phyloP scores from a whole-genome alignment of 2,888 invertebrate species.

The Mesochorus sp. region DNA sequence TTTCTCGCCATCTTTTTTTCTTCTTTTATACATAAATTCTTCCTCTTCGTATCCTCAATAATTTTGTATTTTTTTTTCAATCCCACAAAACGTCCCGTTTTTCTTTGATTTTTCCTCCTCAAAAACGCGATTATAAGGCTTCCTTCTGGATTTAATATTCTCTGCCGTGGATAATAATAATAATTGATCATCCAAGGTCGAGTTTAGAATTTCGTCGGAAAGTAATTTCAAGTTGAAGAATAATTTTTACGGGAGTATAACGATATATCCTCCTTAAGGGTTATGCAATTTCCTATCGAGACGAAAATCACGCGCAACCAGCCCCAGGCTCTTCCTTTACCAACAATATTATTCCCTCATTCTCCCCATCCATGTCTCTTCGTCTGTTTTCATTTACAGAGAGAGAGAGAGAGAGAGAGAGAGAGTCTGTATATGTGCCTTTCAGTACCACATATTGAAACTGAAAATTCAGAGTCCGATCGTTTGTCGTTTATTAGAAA shows the following conservation, averaged over 20 bases:
- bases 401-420: too few species aligned
- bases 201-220: not conserved
- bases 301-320: conserved; percentile 19
- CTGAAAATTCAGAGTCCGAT: too few species aligned
- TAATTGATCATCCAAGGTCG: too few species aligned
- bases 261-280: conserved; percentile 38
- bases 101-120: too few species aligned
- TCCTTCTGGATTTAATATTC: too few species aligned
- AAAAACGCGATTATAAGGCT: too few species aligned
- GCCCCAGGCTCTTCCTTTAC: conserved; percentile 28
- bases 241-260: not conserved
- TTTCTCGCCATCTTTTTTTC: not conserved
- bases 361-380: not conserved
- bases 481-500: too few species aligned
- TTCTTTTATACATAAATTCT: not conserved
- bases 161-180: too few species aligned
- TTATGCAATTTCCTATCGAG: conserved; percentile 50
- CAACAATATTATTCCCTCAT: conserved; percentile 18
- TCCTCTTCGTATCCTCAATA: not conserved
- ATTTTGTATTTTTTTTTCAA: not conserved
- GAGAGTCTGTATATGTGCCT: too few species aligned
- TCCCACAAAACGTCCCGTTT: too few species aligned
- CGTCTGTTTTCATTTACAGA: not conserved
- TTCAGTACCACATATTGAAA: too few species aligned
- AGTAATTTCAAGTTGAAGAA: not conserved